phyloP scores from a whole-genome alignment of 2,888 invertebrate genomes.

The Lamproptera curius region DNA sequence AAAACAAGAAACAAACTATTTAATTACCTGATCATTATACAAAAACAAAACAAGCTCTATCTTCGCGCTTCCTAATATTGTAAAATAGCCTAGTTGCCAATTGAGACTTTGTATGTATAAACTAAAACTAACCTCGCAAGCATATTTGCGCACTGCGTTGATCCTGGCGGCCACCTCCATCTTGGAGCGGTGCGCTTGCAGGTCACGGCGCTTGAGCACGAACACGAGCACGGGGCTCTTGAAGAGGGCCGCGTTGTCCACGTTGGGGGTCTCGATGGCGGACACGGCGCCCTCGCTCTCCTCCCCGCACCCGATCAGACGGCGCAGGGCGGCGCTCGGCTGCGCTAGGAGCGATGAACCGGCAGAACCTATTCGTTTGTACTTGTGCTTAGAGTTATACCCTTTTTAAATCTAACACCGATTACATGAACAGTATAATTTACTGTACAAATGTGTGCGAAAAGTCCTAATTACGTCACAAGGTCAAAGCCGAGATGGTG shows the following conservation, averaged over 20 bases:
- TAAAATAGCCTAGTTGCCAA: no score
- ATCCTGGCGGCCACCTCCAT: slow-evolving; percentile 92
- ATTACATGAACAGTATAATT: no score
- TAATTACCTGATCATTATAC: no score
- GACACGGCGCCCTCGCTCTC: slow-evolving; percentile 47
- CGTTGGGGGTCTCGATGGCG: slow-evolving; percentile 54
- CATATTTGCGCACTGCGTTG: slow-evolving; percentile 89
- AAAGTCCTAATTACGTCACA: no score
- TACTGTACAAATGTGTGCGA: no score
- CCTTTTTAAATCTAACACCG: no score
- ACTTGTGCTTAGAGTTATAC: no score
- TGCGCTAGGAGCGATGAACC: slow-evolving; percentile 91
- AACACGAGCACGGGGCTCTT: slow-evolving; percentile 93
- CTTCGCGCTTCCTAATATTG: no score
- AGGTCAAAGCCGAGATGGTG: no score
- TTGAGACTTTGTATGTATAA: background rate
- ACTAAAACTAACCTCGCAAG: slow-evolving; percentile 84
- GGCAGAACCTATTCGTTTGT: slow-evolving; percentile 52
- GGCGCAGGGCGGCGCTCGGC: slow-evolving; percentile 92
- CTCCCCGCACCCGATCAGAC: slow-evolving; percentile 79
- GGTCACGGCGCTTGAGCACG: slow-evolving; percentile 90
- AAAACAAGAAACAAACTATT: no score
- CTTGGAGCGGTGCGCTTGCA: slow-evolving; percentile 88
- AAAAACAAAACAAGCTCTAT: no score
- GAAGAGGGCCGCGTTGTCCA: slow-evolving; percentile 79